Percentiles rank a stretch among this genome's conserved stretches.
Conservation (phyloP, 2,113 vertebrate genomes). For the Tapirus terrestris region DNA sequence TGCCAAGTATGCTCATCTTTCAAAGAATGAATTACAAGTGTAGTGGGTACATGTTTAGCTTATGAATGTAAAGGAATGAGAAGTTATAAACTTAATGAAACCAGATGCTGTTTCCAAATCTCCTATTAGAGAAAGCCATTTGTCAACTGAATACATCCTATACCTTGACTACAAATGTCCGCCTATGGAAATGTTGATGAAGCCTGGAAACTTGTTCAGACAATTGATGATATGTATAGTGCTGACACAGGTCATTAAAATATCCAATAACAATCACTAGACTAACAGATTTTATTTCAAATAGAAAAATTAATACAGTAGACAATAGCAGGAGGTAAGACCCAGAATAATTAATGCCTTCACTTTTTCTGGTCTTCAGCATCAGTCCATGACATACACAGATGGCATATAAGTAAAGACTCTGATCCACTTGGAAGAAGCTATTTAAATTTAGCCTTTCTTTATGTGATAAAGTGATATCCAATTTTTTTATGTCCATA, state of each 20-base stretch:
- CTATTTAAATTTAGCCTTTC: not conserved
- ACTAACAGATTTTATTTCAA: constrained; percentile 18
- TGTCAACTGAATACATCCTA: not conserved
- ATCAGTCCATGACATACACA: not conserved
- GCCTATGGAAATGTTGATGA: not conserved
- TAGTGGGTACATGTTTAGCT: not conserved
- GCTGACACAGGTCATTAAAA: constrained; percentile 1
- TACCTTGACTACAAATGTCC: constrained; percentile 19
- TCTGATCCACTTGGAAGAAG: not conserved
- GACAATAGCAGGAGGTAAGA: not conserved
- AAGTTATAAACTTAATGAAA: constrained; percentile 51
- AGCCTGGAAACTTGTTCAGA: not conserved
- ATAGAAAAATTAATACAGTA: not conserved
- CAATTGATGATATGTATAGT: not conserved
- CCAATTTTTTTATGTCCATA: not conserved
- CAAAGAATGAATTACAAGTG: constrained; percentile 12
- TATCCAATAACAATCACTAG: not conserved
- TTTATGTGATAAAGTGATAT: not conserved
- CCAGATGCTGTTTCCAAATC: constrained; percentile 8
- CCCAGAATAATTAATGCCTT: not conserved
- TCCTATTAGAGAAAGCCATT: not conserved
- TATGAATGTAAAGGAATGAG: not conserved
- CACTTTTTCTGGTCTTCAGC: not conserved
- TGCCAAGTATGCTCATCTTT: not conserved
- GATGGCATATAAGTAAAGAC: not conserved